Conservation (phyloP, 2,113 vertebrate genomes). For the Sturnus vulgaris region DNA sequence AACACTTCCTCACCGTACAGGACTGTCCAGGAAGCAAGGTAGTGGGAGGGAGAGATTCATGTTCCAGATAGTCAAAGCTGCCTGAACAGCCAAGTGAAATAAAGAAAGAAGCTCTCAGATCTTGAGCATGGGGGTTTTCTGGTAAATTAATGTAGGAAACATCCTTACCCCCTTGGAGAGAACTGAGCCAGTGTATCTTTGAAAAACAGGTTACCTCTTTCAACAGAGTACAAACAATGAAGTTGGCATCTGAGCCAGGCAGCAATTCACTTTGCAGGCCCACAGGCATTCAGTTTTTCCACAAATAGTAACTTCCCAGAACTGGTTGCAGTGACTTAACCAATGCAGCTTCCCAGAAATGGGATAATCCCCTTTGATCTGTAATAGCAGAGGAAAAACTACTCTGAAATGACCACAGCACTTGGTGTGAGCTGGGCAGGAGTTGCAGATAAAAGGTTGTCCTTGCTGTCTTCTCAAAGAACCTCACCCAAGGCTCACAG, state of each 20-base stretch:
- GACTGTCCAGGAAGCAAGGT: not conserved
- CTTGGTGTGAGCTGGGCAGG: not conserved
- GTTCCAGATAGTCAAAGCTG: slow-evolving; percentile 1
- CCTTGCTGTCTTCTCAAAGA: not conserved
- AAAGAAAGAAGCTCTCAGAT: not conserved
- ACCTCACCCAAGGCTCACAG: not conserved
- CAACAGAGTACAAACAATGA: not conserved
- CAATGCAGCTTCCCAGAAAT: slow-evolving; percentile 16
- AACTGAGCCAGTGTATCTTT: not conserved
- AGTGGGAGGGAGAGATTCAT: not conserved
- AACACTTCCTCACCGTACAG: not conserved
- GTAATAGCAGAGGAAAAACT: not conserved
- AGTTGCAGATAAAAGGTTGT: not conserved
- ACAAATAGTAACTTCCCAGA: not conserved
- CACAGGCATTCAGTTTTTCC: not conserved
- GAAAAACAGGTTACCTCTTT: not conserved
- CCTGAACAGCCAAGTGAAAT: not conserved
- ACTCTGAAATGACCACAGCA: not conserved
- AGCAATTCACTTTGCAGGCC: not conserved
- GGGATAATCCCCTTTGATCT: not conserved
- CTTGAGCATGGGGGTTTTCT: not conserved
- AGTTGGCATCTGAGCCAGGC: not conserved
- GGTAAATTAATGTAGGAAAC: not conserved
- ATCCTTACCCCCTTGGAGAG: not conserved
- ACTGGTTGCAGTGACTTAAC: not conserved